Base-by-base conservation (phyloP, 2,888 invertebrate species). In the Dryocosmus kuriphilus region DNA sequence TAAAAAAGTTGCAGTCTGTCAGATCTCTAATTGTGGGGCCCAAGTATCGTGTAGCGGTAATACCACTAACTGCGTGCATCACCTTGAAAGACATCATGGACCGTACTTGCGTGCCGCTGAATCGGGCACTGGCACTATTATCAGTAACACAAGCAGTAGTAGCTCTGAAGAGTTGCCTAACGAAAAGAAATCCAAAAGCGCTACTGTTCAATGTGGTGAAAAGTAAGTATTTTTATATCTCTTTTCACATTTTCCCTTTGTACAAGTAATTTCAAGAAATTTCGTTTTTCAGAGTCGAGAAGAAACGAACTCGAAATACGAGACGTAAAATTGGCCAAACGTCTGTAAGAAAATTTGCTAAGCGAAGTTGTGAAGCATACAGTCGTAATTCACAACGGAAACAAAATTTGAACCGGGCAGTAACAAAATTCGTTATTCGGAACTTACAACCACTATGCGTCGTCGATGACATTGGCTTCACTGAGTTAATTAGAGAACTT, bases 321-420 rank as follows among this genome's bases (percentile, higher is more conserved):
- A n/a, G n/a, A 5, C 2, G n/a, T 7, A 19, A 0, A 51, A 1
- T 51, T 51, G n/a, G n/a, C 51, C 51, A 51, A 51, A 3, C 5
- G 51, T 51, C 51, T n/a, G n/a, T 51, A n/a, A 7, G 51, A n/a
- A 51, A n/a, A 51, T 51, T 51, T 6, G 51, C 8, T 51, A n/a
- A 51, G 51, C 51, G 5, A 51, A 51, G 5, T 6, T 51, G n/a
- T 51, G 51, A 1, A 7, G 51, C 73, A n/a, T 73, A 27, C 27
- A 38, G 16, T 19, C 24, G 46, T 19, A 46, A 73, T n/a, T 73
- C 73, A 7, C 27, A 38, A 35, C 38, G 51, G 41, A 46, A 22
- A 38, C 41, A 51, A 73, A 41, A 46, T 24, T 73, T 73, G 46
- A 51, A 73, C 51, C 24, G 51, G 46, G 73, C 73, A 2, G 73